Evolutionary conservation across 2,888 invertebrate species (phyloP), one percentile per base, ranked within the genome.

Genomic region (Apamea epomidion): DNA sequence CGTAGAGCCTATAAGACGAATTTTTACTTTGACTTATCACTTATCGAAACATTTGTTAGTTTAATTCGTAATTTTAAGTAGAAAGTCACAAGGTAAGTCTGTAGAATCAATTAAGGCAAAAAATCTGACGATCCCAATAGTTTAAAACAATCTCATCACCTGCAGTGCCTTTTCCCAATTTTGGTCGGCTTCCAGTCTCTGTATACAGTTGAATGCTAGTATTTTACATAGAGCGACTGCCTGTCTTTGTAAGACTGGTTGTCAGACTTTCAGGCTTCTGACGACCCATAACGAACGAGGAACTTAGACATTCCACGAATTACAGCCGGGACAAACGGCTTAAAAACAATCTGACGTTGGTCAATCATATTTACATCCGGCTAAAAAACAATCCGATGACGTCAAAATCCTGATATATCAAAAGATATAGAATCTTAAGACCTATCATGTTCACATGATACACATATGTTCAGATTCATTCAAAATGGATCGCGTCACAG

Each of bases 401-500:
- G 25, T 32, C n/a, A 32, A 64, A 54, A 58, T 37, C n/a, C n/a
- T 18, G 12, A 75, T 37, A 64, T 54, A 62, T 60, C 7, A 21
- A 37, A 65, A 58, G 12, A 51, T 51, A 72, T 64, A 64, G 68
- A 54, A 75, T 42, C n/a, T 16, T n/a, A 68, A 58, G 25, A 73
- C 51, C 58, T 81, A 68, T 75, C 42, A 85, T 51, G 64, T 54
- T 45, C 21, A 21, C 37, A 62, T 76, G 67, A 68, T 37, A 76
- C 70, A 80, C 67, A 80, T 69, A 73, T 62, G 62, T 37, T 71
- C n/a, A 68, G 25, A 78, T 80, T 54, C 58, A 71, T 74, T 78
- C 74, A 80, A 67, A 81, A 84, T 68, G 74, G 42, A 75, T 29
- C 42, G 75, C 54, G 75, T 48, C 74, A 42, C 14, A 62, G 72